Base-by-base conservation (phyloP, 1,140 invertebrate genomes). In the Drosophila grimshawi region DNA sequence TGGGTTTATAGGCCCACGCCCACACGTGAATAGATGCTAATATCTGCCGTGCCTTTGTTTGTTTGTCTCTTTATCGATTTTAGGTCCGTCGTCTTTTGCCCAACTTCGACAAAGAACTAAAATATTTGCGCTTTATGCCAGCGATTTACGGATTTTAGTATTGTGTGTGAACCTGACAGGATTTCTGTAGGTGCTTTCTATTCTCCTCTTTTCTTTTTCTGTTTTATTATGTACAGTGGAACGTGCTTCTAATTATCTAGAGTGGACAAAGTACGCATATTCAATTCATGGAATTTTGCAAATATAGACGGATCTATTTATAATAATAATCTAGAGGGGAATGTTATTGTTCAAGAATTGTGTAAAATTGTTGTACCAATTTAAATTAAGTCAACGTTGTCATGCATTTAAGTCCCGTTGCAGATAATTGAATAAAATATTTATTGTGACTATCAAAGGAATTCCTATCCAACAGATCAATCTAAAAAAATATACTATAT, bases 171-270 rank as follows among this genome's bases (percentile, higher is more conserved):
- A 49, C 56, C 49, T 70, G 73, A 46, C 63, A 29, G 46, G 3
- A 45, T 57, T 52, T 29, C 32, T 43, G 55, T 55, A 83, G 73
- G 81, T 85, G 73, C 74, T 78, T 82, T 5, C 19, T 19, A 19
- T 5, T 6, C 37, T 39, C 5, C 37, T 39, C 53, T 72, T 11
- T 55, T 1, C 6, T 41, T 29, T 56, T 29, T 8, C n/a, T 8
- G 2, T 7, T n/a, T n/a, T 57, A 75, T 76, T 68, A 81, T 61
- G 55, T 51, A 80, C 77, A 77, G 77, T 69, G 43, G 41, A 67
- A 68, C 65, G 65, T 52, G 63, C 57, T 49, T 65, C 73, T 86
- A 88, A 88, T 86, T 88, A 88, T 80, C 64, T 86, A 67, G 64
- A 46, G 45, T 69, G 71, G 29, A 41, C 45, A 48, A 70, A 81